phyloP scores from a whole-genome alignment of 2,113 vertebrate species.

The Collichthys lucidus region DNA sequence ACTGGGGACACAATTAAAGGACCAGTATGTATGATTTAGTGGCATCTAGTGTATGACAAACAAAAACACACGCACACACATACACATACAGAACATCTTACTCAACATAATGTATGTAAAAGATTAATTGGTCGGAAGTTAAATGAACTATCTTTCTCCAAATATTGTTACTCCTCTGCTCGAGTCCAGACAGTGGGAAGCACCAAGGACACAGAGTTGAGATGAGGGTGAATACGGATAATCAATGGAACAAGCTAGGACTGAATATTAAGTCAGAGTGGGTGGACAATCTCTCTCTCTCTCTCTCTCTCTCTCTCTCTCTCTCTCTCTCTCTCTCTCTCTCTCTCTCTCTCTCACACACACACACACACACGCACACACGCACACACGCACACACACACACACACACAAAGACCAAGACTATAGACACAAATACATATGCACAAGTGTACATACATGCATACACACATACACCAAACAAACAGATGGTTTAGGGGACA shows the following conservation, averaged over 20 bases:
- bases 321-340: too few species aligned
- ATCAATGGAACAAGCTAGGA: constrained; percentile 73
- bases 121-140: constrained; percentile 2
- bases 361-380: constrained; percentile 12
- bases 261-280: constrained; percentile 73
- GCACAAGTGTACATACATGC: constrained; percentile 5
- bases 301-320: background rate
- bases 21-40: too few species aligned
- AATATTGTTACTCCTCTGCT: constrained; percentile 31
- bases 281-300: constrained; percentile 53
- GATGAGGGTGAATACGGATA: constrained; percentile 61
- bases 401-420: constrained; percentile 9
- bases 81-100: background rate
- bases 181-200: constrained; percentile 40
- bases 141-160: background rate
- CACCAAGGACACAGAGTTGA: constrained; percentile 63
- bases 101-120: background rate
- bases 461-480: constrained; percentile 43
- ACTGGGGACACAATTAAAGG: too few species aligned
- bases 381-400: constrained; percentile 12
- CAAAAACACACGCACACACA: background rate
- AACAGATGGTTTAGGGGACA: constrained; percentile 71
- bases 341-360: too few species aligned
- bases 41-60: too few species aligned
- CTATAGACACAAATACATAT: constrained; percentile 38